These are phyloP conservation scores for Hirudinaria manillensis DNA, from an alignment of 2,888 invertebrate genomes.

Conservation along the genomic window DNA sequence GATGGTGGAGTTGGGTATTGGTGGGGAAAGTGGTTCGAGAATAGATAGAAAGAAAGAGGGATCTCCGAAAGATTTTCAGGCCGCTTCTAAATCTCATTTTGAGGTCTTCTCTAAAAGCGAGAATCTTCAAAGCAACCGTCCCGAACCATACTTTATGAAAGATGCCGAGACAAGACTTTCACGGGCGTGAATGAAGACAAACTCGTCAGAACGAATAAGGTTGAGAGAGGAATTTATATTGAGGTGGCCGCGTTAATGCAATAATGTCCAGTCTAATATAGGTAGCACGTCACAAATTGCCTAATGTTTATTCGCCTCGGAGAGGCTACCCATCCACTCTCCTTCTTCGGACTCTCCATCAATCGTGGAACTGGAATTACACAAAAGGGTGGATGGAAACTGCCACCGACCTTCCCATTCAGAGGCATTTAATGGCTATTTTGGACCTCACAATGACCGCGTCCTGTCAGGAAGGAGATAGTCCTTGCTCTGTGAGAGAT, in stretches of 20 bases:
- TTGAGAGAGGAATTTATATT: constrained; percentile 14
- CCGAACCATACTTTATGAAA: constrained; percentile 3
- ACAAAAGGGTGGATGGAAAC: no score
- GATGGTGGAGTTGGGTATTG: no score
- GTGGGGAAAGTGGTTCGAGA: no score
- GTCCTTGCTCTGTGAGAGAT: no score
- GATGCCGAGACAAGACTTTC: not conserved
- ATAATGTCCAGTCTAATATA: constrained; percentile 11
- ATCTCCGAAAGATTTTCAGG: not conserved
- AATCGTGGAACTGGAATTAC: no score
- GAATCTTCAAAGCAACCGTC: not conserved
- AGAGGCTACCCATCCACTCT: no score
- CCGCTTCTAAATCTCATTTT: not conserved
- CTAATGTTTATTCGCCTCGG: not conserved
- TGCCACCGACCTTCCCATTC: no score
- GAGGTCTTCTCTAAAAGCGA: not conserved
- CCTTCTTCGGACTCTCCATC: no score
- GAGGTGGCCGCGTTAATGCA: constrained; percentile 4
- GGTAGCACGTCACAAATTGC: constrained; percentile 4
- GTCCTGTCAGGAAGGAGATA: no score
- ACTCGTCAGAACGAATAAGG: not conserved
- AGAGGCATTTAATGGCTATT: no score
- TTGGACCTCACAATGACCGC: no score
- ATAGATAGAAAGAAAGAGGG: no score
- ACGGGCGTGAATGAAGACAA: not conserved